phyloP scores from a whole-genome alignment of 2,113 vertebrate species.

The Choloepus hoffmanni region DNA sequence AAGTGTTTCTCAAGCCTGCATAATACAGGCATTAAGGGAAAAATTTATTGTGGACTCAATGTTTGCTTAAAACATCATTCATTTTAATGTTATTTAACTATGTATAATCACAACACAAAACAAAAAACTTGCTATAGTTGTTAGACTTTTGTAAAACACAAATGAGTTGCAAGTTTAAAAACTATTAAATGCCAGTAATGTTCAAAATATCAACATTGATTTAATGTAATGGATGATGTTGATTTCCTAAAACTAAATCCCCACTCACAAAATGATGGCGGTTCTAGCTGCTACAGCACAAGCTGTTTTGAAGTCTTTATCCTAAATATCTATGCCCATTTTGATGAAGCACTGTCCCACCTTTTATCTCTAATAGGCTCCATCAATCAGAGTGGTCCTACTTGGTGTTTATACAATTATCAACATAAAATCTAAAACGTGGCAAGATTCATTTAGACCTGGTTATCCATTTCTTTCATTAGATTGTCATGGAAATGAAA shows the following conservation, averaged over 20 bases:
- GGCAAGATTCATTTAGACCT: not conserved
- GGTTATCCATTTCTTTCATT: not conserved
- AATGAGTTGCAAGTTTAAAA: not conserved
- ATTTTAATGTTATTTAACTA: not conserved
- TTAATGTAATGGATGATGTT: not conserved
- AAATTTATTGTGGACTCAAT: not conserved
- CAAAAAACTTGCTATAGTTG: not conserved
- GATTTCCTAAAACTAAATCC: constrained; percentile 22
- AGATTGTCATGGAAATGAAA: not conserved
- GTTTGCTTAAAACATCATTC: not conserved
- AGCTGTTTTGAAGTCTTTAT: not conserved
- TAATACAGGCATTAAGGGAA: not conserved
- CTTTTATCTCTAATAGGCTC: not conserved
- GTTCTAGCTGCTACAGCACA: not conserved
- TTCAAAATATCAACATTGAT: not conserved
- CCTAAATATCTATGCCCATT: not conserved
- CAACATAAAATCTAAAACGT: not conserved
- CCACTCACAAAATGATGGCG: not conserved
- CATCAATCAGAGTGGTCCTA: not conserved
- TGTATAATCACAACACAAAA: not conserved
- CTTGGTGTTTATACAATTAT: not conserved
- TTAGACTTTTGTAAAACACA: not conserved
- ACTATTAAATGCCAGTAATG: not conserved
- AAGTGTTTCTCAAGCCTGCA: not conserved
- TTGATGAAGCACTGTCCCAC: not conserved